A percentile compares a stretch with the other conserved stretches of the same genome.
These are phyloP conservation scores for Drosophila punjabiensis DNA, from an alignment of 1,140 invertebrate genomes.

Conservation along the genomic window DNA sequence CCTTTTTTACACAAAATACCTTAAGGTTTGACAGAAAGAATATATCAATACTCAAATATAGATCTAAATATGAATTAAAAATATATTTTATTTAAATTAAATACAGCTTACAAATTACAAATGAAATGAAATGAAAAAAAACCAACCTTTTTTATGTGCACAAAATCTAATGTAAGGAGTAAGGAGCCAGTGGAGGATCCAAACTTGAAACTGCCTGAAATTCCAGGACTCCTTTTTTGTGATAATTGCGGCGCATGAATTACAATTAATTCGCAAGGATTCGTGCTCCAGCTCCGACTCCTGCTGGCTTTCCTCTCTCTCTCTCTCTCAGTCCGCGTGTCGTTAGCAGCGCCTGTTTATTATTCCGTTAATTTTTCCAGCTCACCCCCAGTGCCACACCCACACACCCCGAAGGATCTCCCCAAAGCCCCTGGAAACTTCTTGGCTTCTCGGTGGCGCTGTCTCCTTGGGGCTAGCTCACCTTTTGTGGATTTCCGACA, in stretches of 20 bases:
- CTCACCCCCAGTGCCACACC: constrained; percentile 16
- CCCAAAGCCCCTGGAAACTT: too few species aligned
- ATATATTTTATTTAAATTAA: too few species aligned
- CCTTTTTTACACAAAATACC: too few species aligned
- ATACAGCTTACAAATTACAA: too few species aligned
- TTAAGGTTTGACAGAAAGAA: too few species aligned
- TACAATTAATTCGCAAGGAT: constrained; percentile 81
- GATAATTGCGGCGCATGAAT: constrained; percentile 83
- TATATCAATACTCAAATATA: too few species aligned
- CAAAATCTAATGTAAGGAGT: not conserved
- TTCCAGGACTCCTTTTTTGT: constrained; percentile 53
- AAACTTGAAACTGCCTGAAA: constrained; percentile 45
- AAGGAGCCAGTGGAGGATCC: not conserved
- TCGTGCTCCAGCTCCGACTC: constrained; percentile 46
- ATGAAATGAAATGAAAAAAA: too few species aligned
- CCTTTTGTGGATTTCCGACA: constrained; percentile 67
- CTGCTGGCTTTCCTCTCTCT: constrained; percentile 15
- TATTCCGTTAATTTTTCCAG: constrained; percentile 77
- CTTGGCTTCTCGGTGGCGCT: constrained; percentile 27
- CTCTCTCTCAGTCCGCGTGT: constrained; percentile 56
- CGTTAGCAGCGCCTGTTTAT: constrained; percentile 83
- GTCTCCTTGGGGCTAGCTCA: constrained; percentile 36
- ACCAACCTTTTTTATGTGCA: not conserved
- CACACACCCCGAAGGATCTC: not conserved
- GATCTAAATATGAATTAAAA: too few species aligned